These are phyloP conservation scores for Austrofundulus limnaeus DNA, from an alignment of 2,113 vertebrate species.

Conservation along the genomic window DNA sequence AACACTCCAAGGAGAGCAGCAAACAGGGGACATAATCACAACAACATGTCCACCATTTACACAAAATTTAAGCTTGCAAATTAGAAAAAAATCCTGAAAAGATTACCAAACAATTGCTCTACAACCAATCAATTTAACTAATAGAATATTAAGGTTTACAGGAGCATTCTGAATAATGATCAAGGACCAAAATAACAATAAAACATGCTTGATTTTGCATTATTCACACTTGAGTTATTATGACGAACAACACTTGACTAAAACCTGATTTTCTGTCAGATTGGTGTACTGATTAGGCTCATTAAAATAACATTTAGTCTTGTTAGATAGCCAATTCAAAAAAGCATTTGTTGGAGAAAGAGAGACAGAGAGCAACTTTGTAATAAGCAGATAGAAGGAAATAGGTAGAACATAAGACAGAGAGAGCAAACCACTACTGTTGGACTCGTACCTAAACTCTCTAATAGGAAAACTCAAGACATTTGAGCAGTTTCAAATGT, in stretches of 20 bases:
- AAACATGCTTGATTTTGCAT: background rate
- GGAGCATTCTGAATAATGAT: conserved; percentile 10
- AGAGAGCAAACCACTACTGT: too few species aligned
- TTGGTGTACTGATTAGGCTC: conserved; percentile 30
- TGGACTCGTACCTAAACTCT: background rate
- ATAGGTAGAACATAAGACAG: background rate
- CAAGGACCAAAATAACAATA: conserved; percentile 4
- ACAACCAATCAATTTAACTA: background rate
- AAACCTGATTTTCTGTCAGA: background rate
- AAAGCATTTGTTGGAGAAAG: conserved; percentile 18
- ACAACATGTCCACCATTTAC: background rate
- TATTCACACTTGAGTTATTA: background rate
- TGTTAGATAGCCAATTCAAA: conserved; percentile 45
- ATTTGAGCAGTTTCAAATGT: background rate
- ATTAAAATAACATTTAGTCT: conserved; percentile 35
- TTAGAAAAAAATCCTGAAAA: background rate
- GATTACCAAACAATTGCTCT: background rate
- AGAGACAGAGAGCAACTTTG: conserved; percentile 1
- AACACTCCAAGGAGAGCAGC: too few species aligned
- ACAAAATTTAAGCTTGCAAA: background rate
- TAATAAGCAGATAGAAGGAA: background rate
- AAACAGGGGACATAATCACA: conserved; percentile 22
- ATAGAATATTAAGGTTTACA: background rate
- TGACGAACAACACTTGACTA: background rate
- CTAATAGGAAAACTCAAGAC: background rate